Evolutionary conservation across 1,140 invertebrate species (phyloP).

Genomic region (Heterodera schachtii): DNA sequence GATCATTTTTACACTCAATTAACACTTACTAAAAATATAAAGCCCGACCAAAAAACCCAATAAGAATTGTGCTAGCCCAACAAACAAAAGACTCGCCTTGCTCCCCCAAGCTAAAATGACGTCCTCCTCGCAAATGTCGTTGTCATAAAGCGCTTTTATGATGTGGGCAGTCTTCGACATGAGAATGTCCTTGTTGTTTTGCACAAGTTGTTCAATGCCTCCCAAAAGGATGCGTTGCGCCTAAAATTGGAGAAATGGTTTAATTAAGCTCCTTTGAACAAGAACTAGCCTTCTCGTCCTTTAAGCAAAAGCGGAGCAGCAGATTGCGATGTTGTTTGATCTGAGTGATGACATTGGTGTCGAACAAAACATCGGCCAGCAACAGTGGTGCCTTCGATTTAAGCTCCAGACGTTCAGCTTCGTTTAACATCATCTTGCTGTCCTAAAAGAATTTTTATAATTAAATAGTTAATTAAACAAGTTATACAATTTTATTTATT

Average conservation of each 20-base stretch:
- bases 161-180: constrained; percentile 85
- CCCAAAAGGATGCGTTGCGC: constrained; percentile 92
- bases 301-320: constrained; percentile 68
- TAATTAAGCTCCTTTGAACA: constrained; percentile 7
- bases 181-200: constrained; percentile 76
- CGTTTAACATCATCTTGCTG: constrained; percentile 83
- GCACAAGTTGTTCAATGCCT: constrained; percentile 88
- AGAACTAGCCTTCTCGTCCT: constrained; percentile 52
- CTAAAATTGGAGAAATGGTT: constrained; percentile 73
- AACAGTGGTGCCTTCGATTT: constrained; percentile 89
- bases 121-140: constrained; percentile 90
- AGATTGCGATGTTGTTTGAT: constrained; percentile 69
- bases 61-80: background rate
- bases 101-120: constrained; percentile 88
- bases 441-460: constrained; percentile 49
- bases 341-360: constrained; percentile 80
- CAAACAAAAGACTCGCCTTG: constrained; percentile 73
- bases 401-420: constrained; percentile 92
- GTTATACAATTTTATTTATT: too few species aligned
- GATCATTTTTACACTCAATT: background rate
- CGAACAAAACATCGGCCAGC: constrained; percentile 87
- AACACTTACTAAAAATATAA: constrained; percentile 11
- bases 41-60: too few species aligned
- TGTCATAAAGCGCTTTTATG: constrained; percentile 89
- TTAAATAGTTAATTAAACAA: too few species aligned